Conservation (phyloP, 2,113 vertebrate species). For the Muntiacus muntjak region DNA sequence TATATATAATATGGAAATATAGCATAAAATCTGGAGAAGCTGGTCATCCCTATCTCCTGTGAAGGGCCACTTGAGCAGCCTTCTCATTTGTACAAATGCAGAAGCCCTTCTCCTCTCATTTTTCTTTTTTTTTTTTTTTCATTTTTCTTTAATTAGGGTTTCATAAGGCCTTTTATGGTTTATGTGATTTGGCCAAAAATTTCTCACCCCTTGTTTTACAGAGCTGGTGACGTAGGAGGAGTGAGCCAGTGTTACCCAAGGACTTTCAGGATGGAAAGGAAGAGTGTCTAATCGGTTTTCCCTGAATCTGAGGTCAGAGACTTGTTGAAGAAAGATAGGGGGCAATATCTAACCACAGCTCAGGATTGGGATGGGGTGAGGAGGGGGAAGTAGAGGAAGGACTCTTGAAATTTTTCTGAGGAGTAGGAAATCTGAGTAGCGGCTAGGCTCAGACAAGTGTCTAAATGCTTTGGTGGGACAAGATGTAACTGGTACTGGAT, state of each 20-base stretch:
- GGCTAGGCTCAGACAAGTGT: background rate
- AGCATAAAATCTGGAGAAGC: background rate
- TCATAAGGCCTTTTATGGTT: background rate
- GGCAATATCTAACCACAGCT: background rate
- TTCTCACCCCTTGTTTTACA: background rate
- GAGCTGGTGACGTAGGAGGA: background rate
- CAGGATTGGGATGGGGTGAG: background rate
- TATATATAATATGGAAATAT: background rate
- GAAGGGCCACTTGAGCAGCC: background rate
- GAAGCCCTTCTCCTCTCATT: background rate
- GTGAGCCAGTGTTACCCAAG: background rate
- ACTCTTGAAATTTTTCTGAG: background rate
- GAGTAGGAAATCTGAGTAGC: background rate
- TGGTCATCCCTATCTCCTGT: background rate
- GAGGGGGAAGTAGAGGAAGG: background rate
- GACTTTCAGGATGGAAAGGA: background rate
- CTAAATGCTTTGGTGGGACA: background rate
- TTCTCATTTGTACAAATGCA: background rate
- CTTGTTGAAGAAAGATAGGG: background rate
- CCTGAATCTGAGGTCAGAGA: background rate
- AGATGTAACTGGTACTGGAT: background rate
- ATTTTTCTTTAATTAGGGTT: background rate
- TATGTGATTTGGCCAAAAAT: background rate
- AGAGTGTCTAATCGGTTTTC: background rate
- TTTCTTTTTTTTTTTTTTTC: too few relatives aligned